These are phyloP conservation scores for Phrynocephalus forsythii DNA, from an alignment of 2,797 vertebrate species.

Conservation along the genomic window DNA sequence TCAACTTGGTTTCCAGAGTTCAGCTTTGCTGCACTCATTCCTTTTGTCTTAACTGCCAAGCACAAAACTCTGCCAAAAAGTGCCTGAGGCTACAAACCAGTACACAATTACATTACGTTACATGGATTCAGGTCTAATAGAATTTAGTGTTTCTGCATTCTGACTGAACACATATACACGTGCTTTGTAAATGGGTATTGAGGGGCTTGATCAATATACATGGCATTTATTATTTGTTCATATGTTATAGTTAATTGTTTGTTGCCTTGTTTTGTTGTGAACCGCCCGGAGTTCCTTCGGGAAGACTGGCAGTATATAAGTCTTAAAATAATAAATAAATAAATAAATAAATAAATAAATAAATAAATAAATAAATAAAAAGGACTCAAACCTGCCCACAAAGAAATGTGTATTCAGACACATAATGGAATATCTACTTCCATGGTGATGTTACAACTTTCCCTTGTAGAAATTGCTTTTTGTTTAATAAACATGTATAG, in stretches of 20 bases:
- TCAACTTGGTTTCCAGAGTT: constrained; percentile 27
- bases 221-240: too few species aligned
- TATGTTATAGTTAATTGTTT: too few species aligned
- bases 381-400: constrained; percentile 4
- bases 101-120: background rate
- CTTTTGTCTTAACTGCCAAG: background rate
- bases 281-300: too few species aligned
- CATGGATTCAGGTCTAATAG: background rate
- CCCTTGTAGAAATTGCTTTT: too few species aligned
- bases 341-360: too few species aligned
- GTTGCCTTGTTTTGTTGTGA: too few species aligned
- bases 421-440: background rate
- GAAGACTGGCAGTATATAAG: too few species aligned
- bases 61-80: background rate
- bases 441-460: too few species aligned
- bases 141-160: background rate
- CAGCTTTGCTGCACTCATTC: background rate
- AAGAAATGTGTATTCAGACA: fast-evolving
- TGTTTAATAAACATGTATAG: too few species aligned
- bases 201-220: constrained; percentile 41
- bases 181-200: background rate
- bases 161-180: background rate
- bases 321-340: too few species aligned
- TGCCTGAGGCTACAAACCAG: background rate
- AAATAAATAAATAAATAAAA: too few species aligned